A percentile compares a stretch with the other conserved stretches of the same genome.
These are phyloP conservation scores for Nicator chloris DNA, from an alignment of 2,113 vertebrate species.

Conservation along the genomic window DNA sequence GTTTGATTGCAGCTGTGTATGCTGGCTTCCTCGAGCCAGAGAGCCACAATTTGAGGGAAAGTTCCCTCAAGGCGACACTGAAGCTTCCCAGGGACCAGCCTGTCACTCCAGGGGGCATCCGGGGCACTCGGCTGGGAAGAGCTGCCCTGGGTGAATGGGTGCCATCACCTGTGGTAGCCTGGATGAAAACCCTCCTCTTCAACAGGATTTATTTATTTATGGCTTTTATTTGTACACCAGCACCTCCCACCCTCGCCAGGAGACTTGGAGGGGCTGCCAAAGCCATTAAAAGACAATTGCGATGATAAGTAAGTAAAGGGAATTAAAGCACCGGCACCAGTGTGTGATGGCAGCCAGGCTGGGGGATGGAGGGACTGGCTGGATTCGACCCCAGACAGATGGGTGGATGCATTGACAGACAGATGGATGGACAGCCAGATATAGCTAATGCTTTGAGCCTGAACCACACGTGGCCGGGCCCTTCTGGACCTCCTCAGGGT, in stretches of 20 bases:
- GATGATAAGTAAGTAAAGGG: conserved; percentile 23
- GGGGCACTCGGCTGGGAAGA: neutral
- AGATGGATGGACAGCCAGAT: neutral
- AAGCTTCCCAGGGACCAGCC: neutral
- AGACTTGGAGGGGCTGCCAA: neutral
- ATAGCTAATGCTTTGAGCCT: neutral
- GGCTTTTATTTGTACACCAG: neutral
- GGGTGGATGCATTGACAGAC: neutral
- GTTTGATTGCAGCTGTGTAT: neutral
- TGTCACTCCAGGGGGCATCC: fast-evolving
- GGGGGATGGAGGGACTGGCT: neutral
- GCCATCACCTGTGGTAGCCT: neutral
- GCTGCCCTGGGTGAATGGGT: neutral
- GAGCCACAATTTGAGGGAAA: neutral
- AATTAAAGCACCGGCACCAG: neutral
- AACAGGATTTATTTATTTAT: neutral
- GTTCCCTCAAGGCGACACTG: neutral
- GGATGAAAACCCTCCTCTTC: neutral
- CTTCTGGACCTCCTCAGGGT: neutral
- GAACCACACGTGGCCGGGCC: fast-evolving
- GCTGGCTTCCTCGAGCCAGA: neutral
- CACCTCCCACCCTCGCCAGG: neutral
- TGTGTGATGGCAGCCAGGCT: neutral
- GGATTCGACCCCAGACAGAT: neutral
- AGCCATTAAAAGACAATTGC: conserved; percentile 51